Conservation (phyloP, 2,797 vertebrate species). For the Phoebastria nigripes region DNA sequence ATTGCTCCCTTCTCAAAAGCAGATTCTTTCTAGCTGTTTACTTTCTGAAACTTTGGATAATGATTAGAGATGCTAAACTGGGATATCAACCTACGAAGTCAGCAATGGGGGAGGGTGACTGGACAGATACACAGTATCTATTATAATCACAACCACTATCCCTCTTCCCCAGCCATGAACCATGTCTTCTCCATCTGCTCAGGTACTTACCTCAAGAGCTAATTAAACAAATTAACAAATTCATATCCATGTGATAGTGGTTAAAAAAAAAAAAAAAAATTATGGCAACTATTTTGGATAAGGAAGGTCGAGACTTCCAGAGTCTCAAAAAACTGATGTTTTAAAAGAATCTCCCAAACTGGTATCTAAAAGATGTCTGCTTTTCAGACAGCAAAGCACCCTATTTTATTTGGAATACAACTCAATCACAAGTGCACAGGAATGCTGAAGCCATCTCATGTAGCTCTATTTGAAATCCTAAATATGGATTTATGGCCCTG, state of each 20-base stretch:
- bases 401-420: not conserved
- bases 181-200: not conserved
- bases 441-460: not conserved
- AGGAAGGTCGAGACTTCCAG: not conserved
- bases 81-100: not conserved
- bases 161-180: not conserved
- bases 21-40: not conserved
- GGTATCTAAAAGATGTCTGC: not conserved
- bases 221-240: not conserved
- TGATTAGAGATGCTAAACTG: not conserved
- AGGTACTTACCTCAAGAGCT: not conserved
- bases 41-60: not conserved
- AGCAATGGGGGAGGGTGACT: not conserved
- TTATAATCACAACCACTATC: not conserved
- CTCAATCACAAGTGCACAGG: not conserved
- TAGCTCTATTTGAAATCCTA: constrained; percentile 4
- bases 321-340: not conserved
- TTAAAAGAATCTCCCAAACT: not conserved
- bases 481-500: constrained; percentile 46
- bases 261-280: not conserved
- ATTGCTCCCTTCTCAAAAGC: not conserved
- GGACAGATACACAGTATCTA: not conserved
- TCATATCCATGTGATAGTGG: not conserved
- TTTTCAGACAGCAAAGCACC: not conserved
- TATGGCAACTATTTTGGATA: not conserved